A percentile compares a stretch with the other conserved stretches of the same genome.
Conservation (phyloP, 2,888 invertebrate species). For the Seladonia tumulorum region DNA sequence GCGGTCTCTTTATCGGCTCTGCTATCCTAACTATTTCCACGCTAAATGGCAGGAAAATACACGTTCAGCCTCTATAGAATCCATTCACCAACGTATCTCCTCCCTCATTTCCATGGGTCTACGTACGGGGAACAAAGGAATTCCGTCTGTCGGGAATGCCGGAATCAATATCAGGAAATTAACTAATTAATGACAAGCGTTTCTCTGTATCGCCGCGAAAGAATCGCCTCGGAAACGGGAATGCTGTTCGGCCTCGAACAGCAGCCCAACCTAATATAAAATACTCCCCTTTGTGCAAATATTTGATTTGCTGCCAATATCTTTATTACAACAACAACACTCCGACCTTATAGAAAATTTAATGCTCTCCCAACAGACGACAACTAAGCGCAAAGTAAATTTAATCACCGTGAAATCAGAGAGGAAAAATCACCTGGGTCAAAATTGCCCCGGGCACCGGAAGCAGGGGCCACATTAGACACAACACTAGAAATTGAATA, state of each 20-base stretch:
- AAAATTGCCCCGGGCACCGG: too few species aligned
- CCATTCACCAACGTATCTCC: constrained; percentile 39
- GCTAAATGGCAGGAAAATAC: constrained; percentile 47
- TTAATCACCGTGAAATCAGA: too few species aligned
- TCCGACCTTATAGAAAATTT: background rate
- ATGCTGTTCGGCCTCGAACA: background rate
- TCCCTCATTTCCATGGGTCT: constrained; percentile 4
- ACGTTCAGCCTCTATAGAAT: constrained; percentile 8
- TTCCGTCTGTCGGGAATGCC: constrained; percentile 10
- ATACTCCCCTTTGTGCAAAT: background rate
- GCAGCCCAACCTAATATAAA: background rate
- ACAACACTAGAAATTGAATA: too few species aligned
- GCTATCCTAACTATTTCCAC: constrained; percentile 46
- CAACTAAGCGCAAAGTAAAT: too few species aligned
- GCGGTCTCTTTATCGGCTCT: constrained; percentile 54
- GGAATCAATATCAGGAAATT: constrained; percentile 26
- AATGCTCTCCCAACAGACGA: background rate
- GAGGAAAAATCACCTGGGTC: too few species aligned
- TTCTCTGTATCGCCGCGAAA: background rate
- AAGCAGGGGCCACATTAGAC: too few species aligned
- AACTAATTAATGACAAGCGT: constrained; percentile 22
- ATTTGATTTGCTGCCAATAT: background rate
- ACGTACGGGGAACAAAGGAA: constrained; percentile 30
- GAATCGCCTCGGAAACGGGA: background rate
- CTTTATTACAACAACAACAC: too few species aligned